These are phyloP conservation scores for Ectemnius lituratus DNA, from an alignment of 2,888 invertebrate genomes.

Conservation along the genomic window DNA sequence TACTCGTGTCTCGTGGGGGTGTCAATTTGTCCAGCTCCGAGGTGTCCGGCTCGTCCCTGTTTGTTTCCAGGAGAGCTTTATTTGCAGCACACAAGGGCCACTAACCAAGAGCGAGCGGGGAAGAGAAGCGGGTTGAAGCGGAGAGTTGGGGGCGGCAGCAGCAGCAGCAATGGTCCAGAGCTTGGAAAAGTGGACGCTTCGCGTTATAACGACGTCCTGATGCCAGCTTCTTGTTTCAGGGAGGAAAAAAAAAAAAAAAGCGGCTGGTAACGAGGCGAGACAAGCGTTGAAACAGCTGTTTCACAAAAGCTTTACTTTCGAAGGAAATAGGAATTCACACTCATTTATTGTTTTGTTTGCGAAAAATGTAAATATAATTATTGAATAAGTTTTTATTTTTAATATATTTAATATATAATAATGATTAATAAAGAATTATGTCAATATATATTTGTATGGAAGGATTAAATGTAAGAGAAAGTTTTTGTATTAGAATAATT, in stretches of 20 bases:
- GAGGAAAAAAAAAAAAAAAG: constrained; percentile 59
- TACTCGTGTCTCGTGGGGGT: constrained; percentile 59
- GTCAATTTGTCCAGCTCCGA: constrained; percentile 68
- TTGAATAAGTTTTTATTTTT: too few relatives aligned
- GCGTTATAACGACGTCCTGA: constrained; percentile 72
- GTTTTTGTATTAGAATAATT: too few relatives aligned
- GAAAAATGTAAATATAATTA: neutral
- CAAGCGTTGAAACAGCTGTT: constrained; percentile 52
- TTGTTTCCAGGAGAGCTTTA: constrained; percentile 72
- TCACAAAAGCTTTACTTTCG: constrained; percentile 40
- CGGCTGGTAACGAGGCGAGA: constrained; percentile 58
- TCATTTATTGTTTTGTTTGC: neutral
- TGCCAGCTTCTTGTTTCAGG: constrained; percentile 74
- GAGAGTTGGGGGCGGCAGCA: constrained; percentile 1
- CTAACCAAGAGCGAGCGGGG: constrained; percentile 30
- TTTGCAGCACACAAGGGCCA: constrained; percentile 70
- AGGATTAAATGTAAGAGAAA: too few relatives aligned
- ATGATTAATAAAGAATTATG: too few relatives aligned
- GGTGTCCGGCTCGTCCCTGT: constrained; percentile 64
- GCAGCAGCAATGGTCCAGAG: constrained; percentile 26
- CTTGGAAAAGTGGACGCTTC: constrained; percentile 61
- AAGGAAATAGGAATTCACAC: constrained; percentile 26
- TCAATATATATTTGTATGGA: too few relatives aligned
- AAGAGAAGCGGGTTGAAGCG: constrained; percentile 10
- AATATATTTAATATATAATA: too few relatives aligned